Base-by-base conservation (phyloP, 1,140 invertebrate genomes). In the Armadillidium nasatum region DNA sequence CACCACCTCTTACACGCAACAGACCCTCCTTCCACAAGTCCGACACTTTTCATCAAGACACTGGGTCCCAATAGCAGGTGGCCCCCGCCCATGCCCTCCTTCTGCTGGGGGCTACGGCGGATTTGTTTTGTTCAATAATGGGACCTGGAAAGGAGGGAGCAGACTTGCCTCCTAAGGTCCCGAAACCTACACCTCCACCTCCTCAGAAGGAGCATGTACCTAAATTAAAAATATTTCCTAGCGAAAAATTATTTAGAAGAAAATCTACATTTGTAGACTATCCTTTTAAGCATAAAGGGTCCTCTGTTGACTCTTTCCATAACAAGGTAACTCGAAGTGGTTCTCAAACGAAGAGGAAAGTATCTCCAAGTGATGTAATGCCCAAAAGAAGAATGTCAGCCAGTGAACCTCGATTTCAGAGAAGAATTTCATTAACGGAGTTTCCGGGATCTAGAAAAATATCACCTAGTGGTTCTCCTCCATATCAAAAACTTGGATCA, bases 11-110 rank as follows among this genome's bases (percentile, higher is more conserved):
- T 81, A 84, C 80, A 82, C 83, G 83, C 83, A 33, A 33, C 86
- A 76, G 85, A 90, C 82, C 87, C 88, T 71, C 86, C 89, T 81
- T 92, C 92, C 87, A 91, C 92, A 87, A 92, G 92, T 86, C 91
- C 82, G 91, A 93, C 85, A 91, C 80, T 73, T 81, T 81, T 72
- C 77, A 81, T 50, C 78, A 79, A 79, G 78, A 81, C 71, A 72
- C 80, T 44, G 78, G 72, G 68, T 81, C 77, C 70, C 80, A 81
- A 81, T 81, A 81, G 80, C 80, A 81, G 75, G 80, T 73, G 77
- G 80, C 80, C 78, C 79, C 80, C 80, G 80, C 80, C 80, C 80
- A 81, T 79, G 80, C 80, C 71, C 77, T 77, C 45, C 68, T 79
- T 67, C 74, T 81, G 22, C 69, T 81, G 73, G 79, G 79, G 76